Base-by-base conservation (phyloP, 2,113 vertebrate genomes). In the Microtus ochrogaster region DNA sequence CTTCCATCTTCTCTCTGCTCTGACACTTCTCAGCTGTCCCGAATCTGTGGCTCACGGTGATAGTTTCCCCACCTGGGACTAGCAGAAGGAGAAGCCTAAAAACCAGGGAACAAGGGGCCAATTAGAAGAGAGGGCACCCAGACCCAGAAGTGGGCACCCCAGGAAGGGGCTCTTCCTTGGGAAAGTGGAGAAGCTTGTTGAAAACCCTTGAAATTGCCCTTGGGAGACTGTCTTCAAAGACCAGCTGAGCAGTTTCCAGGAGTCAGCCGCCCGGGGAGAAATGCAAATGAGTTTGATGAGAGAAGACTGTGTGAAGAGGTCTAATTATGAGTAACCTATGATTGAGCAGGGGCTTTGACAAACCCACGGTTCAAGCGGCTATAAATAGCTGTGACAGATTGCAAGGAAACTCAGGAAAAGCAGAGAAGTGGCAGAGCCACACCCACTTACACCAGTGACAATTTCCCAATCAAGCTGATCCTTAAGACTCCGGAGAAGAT, bases 241-340 rank as follows among this genome's bases (percentile, higher is more conserved):
- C 39, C 66, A 68, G 66, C 47, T 76, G 55, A 74, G 47, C 58
- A 87, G 39, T 79, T 74, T 95, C 61, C 84, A 83, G 41, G 16
- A 94, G 73, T 74, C 84, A 66, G 79, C 66, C 24, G 8, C 55
- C 58, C n/a, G 58, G 90, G 81, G 52, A 91, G 68, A 91, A 91
- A 76, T 76, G 49, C 44, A 84, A 26, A 86, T 30, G 49, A 76
- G 58, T 49, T 33, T 93, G 61, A 41, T 87, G 41, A 87, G 36
- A n/a, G 82, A 86, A 41, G 79, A 81, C 2, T 85, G 55, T 55
- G 16, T 61, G 11, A 87, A 33, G 66, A 17, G 22, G 26, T 87
- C 95, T 83, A 87, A 93, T 95, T 90, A 83, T 49, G 47, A 68
- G 74, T 41, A 87, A 52, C 49, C 66, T 76, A 66, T 52, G 91